A percentile compares a stretch with the other conserved stretches of the same genome.
phyloP scores from a whole-genome alignment of 2,797 vertebrate genomes.

The Pseudopleuronectes americanus region DNA sequence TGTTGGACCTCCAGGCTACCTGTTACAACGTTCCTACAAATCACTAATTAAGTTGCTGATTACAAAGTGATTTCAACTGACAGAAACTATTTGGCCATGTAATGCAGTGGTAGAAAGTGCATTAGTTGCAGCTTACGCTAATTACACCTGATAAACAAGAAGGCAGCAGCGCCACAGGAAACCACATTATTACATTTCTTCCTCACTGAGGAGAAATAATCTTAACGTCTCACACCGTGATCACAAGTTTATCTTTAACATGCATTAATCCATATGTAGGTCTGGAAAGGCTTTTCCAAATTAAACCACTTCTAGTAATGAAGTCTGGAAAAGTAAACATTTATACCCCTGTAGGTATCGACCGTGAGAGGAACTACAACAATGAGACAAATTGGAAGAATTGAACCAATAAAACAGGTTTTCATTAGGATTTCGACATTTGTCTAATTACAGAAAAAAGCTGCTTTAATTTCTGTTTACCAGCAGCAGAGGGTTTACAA shows the following conservation, averaged over 20 bases:
- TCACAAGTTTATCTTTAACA: background rate
- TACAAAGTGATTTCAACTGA: background rate
- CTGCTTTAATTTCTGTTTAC: constrained; percentile 16
- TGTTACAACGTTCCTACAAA: background rate
- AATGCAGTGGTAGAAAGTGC: background rate
- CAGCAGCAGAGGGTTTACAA: constrained; percentile 14
- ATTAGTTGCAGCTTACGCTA: background rate
- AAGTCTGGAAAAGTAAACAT: background rate
- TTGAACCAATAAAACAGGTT: constrained; percentile 31
- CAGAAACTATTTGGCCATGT: background rate
- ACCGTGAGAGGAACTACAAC: constrained; percentile 39
- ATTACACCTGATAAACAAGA: background rate
- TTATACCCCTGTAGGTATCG: constrained; percentile 21
- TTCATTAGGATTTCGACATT: constrained; percentile 1
- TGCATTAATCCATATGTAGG: background rate
- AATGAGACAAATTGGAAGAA: constrained; percentile 28
- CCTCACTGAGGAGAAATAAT: background rate
- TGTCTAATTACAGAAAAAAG: constrained; percentile 39
- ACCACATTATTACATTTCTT: background rate
- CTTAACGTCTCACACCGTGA: no score
- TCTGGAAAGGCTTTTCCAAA: constrained; percentile 5
- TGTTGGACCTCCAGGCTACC: background rate
- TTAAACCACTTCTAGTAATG: constrained; percentile 2
- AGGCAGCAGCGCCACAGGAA: background rate
- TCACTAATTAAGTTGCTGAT: background rate